Evolutionary conservation across 1,140 invertebrate species (phyloP).

Genomic region (Adoxophyes honmai): DNA sequence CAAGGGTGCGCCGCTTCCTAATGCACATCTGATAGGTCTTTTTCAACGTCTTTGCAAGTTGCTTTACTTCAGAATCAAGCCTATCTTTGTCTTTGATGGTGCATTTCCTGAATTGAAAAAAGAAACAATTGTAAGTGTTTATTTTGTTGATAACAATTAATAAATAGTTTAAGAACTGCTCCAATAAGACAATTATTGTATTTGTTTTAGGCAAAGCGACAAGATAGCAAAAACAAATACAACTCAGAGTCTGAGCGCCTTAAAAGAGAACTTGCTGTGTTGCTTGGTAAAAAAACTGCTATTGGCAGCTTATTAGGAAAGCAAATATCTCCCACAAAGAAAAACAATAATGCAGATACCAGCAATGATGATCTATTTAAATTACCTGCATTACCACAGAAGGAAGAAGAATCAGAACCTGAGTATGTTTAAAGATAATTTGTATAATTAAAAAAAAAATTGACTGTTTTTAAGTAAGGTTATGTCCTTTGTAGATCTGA

Average conservation of each 20-base stretch:
- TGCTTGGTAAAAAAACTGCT: constrained; percentile 79
- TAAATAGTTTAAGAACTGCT: too few relatives aligned
- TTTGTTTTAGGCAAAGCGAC: constrained; percentile 83
- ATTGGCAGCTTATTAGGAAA: constrained; percentile 79
- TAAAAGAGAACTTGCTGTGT: constrained; percentile 83
- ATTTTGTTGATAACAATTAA: too few relatives aligned
- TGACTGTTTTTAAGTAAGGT: too few relatives aligned
- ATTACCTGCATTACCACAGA: constrained; percentile 80
- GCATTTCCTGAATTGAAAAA: constrained; percentile 93
- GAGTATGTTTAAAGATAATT: constrained; percentile 47
- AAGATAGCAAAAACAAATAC: constrained; percentile 86
- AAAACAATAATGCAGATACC: constrained; percentile 32
- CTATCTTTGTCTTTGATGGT: constrained; percentile 99
- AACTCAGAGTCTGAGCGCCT: constrained; percentile 84
- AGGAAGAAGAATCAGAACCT: constrained; percentile 58
- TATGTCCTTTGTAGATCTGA: constrained; percentile 62
- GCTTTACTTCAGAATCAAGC: constrained; percentile 96
- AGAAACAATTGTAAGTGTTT: constrained; percentile 91
- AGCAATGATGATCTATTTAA: constrained; percentile 84
- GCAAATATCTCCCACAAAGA: constrained; percentile 72
- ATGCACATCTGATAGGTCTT: constrained; percentile 95
- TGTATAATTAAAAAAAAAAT: constrained; percentile 2
- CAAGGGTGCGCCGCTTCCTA: constrained; percentile 87
- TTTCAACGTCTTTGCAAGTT: constrained; percentile 97
- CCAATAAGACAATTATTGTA: too few relatives aligned